Evolutionary conservation across 2,113 vertebrate genomes (phyloP).

Genomic region (Orthonyx spaldingii): DNA sequence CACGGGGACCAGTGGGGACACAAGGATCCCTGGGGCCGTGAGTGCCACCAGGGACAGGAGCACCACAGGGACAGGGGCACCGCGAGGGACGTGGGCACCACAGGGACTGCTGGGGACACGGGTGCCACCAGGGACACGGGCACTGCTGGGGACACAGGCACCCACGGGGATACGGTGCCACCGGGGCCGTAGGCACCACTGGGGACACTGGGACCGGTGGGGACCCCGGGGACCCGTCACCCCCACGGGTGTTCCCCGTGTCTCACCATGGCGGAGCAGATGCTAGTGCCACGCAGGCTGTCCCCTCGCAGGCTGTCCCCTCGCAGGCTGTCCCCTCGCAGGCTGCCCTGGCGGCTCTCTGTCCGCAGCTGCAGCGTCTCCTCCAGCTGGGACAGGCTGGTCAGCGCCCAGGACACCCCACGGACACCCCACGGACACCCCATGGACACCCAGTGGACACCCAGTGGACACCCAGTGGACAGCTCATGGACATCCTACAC

Average conservation of each 20-base stretch:
- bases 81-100: too few relatives aligned
- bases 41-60: neutral
- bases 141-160: neutral
- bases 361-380: conserved; percentile 44
- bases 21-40: too few relatives aligned
- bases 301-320: conserved; percentile 23
- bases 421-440: neutral
- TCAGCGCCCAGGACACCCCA: neutral
- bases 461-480: too few relatives aligned
- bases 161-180: too few relatives aligned
- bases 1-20: too few relatives aligned
- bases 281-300: conserved; percentile 74
- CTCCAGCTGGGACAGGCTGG: neutral
- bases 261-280: conserved; percentile 84
- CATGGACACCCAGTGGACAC: neutral
- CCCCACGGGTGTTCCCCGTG: neutral
- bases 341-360: conserved; percentile 36
- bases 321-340: neutral
- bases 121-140: neutral
- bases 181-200: too few relatives aligned
- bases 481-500: neutral
- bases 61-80: neutral
- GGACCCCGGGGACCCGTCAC: accelerated
- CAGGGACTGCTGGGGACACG: too few relatives aligned
- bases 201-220: too few relatives aligned